Evolutionary conservation across 30 jellyfish, hydroid and myxozoan species (phyloP).

Genomic region (Pelagia noctiluca): DNA sequence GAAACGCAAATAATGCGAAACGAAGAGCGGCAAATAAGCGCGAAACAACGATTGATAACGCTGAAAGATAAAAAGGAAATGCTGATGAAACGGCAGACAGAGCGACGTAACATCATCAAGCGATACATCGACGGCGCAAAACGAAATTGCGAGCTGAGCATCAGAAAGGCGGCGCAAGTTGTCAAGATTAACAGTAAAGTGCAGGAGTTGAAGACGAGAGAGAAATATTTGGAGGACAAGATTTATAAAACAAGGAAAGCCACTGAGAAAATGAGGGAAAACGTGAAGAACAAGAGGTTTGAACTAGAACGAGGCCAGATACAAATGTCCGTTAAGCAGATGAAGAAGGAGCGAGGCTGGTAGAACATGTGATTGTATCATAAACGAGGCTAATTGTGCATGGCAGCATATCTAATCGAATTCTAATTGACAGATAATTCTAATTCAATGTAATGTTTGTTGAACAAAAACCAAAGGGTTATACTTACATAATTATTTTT

Average conservation of each 20-base stretch:
- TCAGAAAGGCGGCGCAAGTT: conserved; percentile 66
- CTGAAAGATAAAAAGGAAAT: conserved; percentile 50
- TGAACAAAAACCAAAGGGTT: no score
- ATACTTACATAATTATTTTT: no score
- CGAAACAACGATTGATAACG: conserved; percentile 27
- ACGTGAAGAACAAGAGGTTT: conserved; percentile 38
- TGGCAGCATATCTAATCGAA: no score
- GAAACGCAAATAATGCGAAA: conserved; percentile 40
- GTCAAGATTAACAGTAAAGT: conserved; percentile 35
- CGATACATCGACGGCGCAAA: conserved; percentile 59
- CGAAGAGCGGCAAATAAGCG: conserved; percentile 33
- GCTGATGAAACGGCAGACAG: conserved; percentile 57
- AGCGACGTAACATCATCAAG: conserved; percentile 61
- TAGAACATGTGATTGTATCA: no score
- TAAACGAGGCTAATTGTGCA: no score
- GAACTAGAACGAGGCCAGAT: conserved; percentile 59
- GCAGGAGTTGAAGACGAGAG: conserved; percentile 25
- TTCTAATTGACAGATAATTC: no score
- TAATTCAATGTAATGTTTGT: no score
- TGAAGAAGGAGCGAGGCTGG: conserved; percentile 76
- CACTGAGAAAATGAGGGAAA: conserved; percentile 10
- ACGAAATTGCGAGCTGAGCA: conserved; percentile 42
- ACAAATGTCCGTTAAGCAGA: conserved; percentile 63
- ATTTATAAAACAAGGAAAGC: conserved; percentile 16
- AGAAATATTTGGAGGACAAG: conserved; percentile 54